Conservation (phyloP, 2,888 invertebrate genomes). For the Phyllotreta striolata region DNA sequence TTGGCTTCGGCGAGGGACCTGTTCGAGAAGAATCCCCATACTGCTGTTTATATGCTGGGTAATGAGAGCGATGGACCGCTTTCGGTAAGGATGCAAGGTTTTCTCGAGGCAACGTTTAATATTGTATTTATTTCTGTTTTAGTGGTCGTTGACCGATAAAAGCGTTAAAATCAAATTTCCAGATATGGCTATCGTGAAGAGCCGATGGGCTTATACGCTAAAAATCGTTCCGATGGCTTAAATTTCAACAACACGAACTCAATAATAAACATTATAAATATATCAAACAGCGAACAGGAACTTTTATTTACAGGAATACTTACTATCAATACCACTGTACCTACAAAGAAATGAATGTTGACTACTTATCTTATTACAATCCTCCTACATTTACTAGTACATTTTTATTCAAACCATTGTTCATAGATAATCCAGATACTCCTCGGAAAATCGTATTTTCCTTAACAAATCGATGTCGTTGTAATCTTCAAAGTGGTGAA, state of each 20-base stretch:
- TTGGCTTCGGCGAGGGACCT: slow-evolving; percentile 57
- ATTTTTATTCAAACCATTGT: neutral
- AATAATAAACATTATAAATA: no score
- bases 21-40: slow-evolving; percentile 39
- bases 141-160: slow-evolving; percentile 35
- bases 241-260: no score
- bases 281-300: no score
- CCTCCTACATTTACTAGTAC: neutral
- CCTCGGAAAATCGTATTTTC: neutral
- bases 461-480: neutral
- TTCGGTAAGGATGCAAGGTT: slow-evolving; percentile 46
- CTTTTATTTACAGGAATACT: no score
- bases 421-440: neutral
- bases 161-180: slow-evolving; percentile 58
- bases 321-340: neutral
- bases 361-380: neutral
- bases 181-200: slow-evolving; percentile 58
- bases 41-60: slow-evolving; percentile 65
- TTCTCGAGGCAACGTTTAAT: slow-evolving; percentile 21
- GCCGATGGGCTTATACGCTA: slow-evolving; percentile 63
- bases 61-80: slow-evolving; percentile 49
- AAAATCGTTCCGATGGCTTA: slow-evolving; percentile 47
- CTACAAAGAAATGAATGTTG: neutral
- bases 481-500: neutral
- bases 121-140: slow-evolving; percentile 13